These are phyloP conservation scores for Tiaroga cobitis DNA, from an alignment of 2,797 vertebrate species.

Conservation along the genomic window DNA sequence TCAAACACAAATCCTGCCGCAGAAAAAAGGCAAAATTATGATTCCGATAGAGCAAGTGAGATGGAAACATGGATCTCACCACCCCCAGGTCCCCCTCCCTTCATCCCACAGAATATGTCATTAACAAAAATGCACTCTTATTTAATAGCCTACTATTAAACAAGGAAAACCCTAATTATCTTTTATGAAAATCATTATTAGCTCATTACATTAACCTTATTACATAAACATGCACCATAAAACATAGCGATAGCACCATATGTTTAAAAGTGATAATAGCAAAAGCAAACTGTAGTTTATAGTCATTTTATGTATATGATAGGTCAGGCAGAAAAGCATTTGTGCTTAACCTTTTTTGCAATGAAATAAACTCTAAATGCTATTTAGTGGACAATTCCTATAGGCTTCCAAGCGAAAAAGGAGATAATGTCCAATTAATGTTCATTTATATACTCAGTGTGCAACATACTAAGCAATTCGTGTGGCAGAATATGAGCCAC, in stretches of 20 bases:
- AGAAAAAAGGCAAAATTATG: slow-evolving; percentile 56
- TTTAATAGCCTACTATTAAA: slow-evolving; percentile 42
- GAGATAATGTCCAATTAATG: slow-evolving; percentile 24
- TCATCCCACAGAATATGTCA: slow-evolving; percentile 4
- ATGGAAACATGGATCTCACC: slow-evolving; percentile 49
- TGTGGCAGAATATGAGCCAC: not conserved
- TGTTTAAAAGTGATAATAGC: not conserved
- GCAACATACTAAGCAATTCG: not conserved
- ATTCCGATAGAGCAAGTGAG: slow-evolving; percentile 55
- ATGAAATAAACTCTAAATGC: slow-evolving; percentile 17
- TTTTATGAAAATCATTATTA: slow-evolving; percentile 25
- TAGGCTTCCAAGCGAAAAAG: slow-evolving; percentile 8
- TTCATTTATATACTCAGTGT: slow-evolving; percentile 18
- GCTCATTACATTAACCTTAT: slow-evolving; percentile 22
- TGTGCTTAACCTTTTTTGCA: slow-evolving; percentile 14
- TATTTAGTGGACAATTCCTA: slow-evolving; percentile 32
- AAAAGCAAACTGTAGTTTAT: not conserved
- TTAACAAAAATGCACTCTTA: slow-evolving; percentile 15
- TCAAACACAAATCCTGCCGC: slow-evolving; percentile 68
- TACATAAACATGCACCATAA: not conserved
- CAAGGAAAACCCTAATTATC: slow-evolving; percentile 4
- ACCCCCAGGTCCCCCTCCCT: not conserved
- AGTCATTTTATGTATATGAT: not conserved
- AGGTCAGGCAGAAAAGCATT: not conserved
- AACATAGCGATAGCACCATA: not conserved